Evolutionary conservation across 2,888 invertebrate species (phyloP).

Genomic region (Griposia aprilina): DNA sequence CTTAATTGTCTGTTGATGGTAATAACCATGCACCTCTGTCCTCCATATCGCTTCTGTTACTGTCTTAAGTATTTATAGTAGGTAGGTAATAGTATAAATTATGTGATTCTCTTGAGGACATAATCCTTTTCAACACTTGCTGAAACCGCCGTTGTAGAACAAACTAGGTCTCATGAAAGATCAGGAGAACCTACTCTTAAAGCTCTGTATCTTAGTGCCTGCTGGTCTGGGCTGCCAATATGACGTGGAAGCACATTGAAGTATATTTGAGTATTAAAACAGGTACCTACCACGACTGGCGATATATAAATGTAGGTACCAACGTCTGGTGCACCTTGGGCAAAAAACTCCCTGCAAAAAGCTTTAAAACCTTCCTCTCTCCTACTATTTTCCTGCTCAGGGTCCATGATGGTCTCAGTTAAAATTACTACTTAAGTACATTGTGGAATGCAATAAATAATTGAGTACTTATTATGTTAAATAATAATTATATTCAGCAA

Average conservation of each 20-base stretch:
- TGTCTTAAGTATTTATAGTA: no score
- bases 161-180: not conserved
- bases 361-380: no score
- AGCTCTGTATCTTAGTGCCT: not conserved
- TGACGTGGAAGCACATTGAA: not conserved
- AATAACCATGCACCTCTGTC: not conserved
- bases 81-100: not conserved
- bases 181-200: not conserved
- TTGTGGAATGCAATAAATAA: no score
- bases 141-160: not conserved
- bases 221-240: not conserved
- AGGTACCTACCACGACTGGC: no score
- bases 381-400: no score
- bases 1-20: not conserved
- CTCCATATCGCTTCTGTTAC: not conserved
- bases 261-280: not conserved
- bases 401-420: no score
- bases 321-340: no score
- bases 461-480: no score
- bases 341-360: no score
- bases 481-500: no score
- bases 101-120: not conserved
- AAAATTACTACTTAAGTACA: no score
- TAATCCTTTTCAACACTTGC: not conserved
- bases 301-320: no score